These are phyloP conservation scores for Acanthochromis polyacanthus DNA, from an alignment of 2,113 vertebrate genomes.

Conservation along the genomic window DNA sequence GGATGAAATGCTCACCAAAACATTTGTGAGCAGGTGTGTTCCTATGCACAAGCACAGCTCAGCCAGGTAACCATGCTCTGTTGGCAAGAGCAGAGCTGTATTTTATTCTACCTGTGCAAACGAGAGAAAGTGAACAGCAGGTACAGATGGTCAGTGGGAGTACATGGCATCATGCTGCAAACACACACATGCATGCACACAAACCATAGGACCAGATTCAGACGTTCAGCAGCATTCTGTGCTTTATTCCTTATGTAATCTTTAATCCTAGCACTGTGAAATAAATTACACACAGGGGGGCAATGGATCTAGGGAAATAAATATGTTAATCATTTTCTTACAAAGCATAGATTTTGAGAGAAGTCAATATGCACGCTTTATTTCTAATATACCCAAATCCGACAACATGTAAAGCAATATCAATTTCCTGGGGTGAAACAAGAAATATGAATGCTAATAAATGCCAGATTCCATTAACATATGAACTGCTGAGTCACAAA, in stretches of 20 bases:
- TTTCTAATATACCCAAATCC: background rate
- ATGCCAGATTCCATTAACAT: slow-evolving; percentile 1
- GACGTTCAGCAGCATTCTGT: background rate
- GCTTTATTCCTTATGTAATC: slow-evolving; percentile 9
- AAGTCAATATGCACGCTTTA: background rate
- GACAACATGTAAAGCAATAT: background rate
- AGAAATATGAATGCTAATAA: slow-evolving; percentile 14
- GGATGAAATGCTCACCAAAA: slow-evolving; percentile 7
- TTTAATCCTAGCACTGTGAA: slow-evolving; percentile 24
- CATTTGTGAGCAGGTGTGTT: background rate
- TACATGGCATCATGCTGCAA: slow-evolving; percentile 46
- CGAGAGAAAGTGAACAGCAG: slow-evolving; percentile 54
- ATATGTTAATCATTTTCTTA: slow-evolving; percentile 40
- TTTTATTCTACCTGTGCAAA: slow-evolving; percentile 49
- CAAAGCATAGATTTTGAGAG: background rate
- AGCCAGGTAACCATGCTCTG: slow-evolving; percentile 11
- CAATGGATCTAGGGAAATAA: slow-evolving; percentile 20
- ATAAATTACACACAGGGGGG: slow-evolving; percentile 16
- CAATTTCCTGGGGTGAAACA: slow-evolving; percentile 8
- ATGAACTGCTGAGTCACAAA: slow-evolving; percentile 29
- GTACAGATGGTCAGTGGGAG: slow-evolving; percentile 76
- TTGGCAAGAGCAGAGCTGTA: slow-evolving; percentile 9
- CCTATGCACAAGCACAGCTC: background rate
- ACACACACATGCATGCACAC: slow-evolving; percentile 37
- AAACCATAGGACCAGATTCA: slow-evolving; percentile 32